Conservation (phyloP, 2,797 vertebrate species). For the Microctenopoma steveboyesi region DNA sequence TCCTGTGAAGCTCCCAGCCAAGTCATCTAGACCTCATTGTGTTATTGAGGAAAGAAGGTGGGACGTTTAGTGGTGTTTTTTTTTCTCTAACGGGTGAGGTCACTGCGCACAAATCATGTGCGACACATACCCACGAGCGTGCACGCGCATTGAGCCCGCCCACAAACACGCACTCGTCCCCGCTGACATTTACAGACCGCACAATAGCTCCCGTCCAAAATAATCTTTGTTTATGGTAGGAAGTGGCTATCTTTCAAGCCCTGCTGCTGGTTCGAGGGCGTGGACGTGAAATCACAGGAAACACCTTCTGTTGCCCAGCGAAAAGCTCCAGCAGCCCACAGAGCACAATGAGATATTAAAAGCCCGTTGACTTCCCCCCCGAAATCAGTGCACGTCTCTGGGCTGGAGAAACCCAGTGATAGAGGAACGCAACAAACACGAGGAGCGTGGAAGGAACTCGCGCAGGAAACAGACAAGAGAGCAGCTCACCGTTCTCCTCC, state of each 20-base stretch:
- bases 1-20: slow-evolving; percentile 29
- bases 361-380: slow-evolving; percentile 73
- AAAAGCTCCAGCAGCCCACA: slow-evolving; percentile 46
- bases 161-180: slow-evolving; percentile 26
- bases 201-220: slow-evolving; percentile 77
- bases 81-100: slow-evolving; percentile 16
- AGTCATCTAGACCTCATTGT: slow-evolving; percentile 41
- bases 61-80: slow-evolving; percentile 16
- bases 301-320: slow-evolving; percentile 78
- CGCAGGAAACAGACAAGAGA: slow-evolving; percentile 34
- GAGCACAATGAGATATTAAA: slow-evolving; percentile 84
- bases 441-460: slow-evolving; percentile 30
- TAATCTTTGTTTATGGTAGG: slow-evolving; percentile 79
- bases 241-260: slow-evolving; percentile 80
- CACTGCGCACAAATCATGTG: slow-evolving; percentile 23
- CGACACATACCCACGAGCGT: slow-evolving; percentile 20
- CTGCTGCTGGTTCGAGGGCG: slow-evolving; percentile 72
- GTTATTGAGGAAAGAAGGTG: slow-evolving; percentile 42
- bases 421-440: slow-evolving; percentile 47
- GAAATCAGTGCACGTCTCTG: slow-evolving; percentile 53
- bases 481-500: slow-evolving; percentile 88
- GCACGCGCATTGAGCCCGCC: slow-evolving; percentile 16
- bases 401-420: slow-evolving; percentile 51
- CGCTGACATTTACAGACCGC: slow-evolving; percentile 72
- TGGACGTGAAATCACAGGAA: slow-evolving; percentile 82